Evolutionary conservation across 2,888 invertebrate genomes (phyloP).

Genomic region (Nephrotoma appendiculata): DNA sequence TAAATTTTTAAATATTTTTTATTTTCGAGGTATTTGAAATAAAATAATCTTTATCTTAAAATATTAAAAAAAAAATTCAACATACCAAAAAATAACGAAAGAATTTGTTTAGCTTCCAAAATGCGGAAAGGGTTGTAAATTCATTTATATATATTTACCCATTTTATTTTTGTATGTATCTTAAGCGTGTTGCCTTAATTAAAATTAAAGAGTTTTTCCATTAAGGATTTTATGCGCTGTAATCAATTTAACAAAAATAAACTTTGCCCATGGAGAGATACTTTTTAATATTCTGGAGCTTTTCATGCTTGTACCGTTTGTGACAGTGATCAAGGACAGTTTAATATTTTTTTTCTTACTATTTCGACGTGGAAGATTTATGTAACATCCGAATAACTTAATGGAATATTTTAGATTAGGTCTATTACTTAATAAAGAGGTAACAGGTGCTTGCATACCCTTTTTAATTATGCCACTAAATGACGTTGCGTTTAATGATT

Average conservation of each 20-base stretch:
- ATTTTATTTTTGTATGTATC: neutral
- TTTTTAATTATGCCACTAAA: no score
- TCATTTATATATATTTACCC: neutral
- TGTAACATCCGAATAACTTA: neutral
- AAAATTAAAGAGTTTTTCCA: neutral
- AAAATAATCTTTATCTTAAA: neutral
- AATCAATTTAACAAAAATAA: neutral
- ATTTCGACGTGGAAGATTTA: neutral
- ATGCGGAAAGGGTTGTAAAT: neutral
- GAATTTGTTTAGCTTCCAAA: neutral
- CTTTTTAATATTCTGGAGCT: neutral
- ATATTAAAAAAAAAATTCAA: neutral
- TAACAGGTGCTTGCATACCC: no score
- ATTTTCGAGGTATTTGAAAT: neutral
- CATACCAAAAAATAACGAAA: neutral
- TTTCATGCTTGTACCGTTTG: neutral
- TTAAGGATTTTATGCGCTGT: neutral
- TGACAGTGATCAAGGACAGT: neutral
- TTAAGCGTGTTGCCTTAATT: neutral
- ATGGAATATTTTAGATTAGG: no score
- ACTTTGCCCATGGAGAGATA: neutral
- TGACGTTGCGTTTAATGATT: no score
- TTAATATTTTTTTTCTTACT: neutral
- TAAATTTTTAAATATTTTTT: neutral
- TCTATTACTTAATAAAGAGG: no score